Evolutionary conservation across 2,888 invertebrate genomes (phyloP).

Genomic region (Erynnis tages): DNA sequence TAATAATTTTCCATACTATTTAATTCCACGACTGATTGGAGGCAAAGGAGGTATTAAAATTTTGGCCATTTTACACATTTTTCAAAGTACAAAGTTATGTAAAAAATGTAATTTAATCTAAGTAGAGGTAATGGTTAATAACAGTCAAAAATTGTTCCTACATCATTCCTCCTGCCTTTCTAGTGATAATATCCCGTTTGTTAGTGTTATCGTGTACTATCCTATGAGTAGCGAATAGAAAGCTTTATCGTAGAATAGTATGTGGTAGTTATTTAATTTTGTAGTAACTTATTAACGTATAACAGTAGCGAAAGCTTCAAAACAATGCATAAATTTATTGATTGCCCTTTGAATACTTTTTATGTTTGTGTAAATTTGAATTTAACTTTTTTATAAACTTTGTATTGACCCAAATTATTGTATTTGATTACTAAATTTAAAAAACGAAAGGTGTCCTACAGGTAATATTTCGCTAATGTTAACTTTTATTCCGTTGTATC

Average conservation of each 20-base stretch:
- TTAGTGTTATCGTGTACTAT: conserved; percentile 28
- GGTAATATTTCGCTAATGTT: conserved; percentile 18
- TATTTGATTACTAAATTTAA: conserved; percentile 26
- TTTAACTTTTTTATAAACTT: not conserved
- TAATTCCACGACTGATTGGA: conserved; percentile 1
- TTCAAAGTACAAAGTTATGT: not conserved
- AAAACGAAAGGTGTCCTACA: conserved; percentile 4
- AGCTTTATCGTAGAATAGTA: conserved; percentile 37
- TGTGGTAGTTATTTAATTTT: conserved; percentile 59
- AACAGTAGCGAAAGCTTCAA: conserved; percentile 40
- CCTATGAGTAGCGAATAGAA: conserved; percentile 11
- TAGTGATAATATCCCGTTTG: conserved; percentile 17
- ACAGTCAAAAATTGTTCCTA: not conserved
- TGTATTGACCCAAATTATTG: not conserved
- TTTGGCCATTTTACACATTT: not conserved
- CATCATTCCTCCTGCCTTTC: conserved; percentile 12
- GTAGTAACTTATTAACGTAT: conserved; percentile 42
- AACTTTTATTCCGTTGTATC: conserved; percentile 35
- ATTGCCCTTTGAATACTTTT: conserved; percentile 28
- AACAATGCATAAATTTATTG: conserved; percentile 54
- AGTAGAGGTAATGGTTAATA: too few relatives aligned
- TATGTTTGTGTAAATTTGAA: not conserved
- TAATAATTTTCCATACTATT: not conserved
- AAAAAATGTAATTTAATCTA: too few relatives aligned
- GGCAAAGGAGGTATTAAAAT: conserved; percentile 2